Conservation (phyloP, 64 coral and sea anemone genomes). For the Montipora efflorescens region DNA sequence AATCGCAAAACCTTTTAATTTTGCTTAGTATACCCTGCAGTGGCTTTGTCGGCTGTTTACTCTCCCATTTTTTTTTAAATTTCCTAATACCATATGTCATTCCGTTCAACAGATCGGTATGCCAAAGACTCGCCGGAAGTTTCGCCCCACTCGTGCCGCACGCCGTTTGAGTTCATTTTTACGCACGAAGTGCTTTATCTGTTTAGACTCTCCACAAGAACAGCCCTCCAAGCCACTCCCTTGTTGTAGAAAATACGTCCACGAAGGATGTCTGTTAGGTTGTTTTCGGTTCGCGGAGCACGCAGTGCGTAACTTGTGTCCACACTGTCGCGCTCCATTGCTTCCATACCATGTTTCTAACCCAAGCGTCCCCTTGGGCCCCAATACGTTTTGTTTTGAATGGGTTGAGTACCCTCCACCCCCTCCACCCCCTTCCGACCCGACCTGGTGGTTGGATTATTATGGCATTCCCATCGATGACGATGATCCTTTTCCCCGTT, state of each 20-base stretch:
- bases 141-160: background rate
- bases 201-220: background rate
- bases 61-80: background rate
- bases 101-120: background rate
- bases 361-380: background rate
- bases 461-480: background rate
- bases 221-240: background rate
- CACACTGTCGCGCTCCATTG: background rate
- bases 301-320: background rate
- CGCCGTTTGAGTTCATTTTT: background rate
- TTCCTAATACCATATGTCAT: background rate
- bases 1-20: too few relatives aligned
- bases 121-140: background rate
- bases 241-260: background rate
- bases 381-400: background rate
- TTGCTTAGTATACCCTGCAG: background rate
- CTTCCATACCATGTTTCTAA: background rate
- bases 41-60: background rate
- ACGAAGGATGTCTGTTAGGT: background rate
- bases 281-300: background rate
- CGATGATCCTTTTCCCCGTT: background rate
- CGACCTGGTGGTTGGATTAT: background rate
- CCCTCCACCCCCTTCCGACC: background rate
- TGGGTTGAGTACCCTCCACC: background rate
- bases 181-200: background rate